Conservation (phyloP, 2,113 vertebrate genomes). For the Gopherus flavomarginatus region DNA sequence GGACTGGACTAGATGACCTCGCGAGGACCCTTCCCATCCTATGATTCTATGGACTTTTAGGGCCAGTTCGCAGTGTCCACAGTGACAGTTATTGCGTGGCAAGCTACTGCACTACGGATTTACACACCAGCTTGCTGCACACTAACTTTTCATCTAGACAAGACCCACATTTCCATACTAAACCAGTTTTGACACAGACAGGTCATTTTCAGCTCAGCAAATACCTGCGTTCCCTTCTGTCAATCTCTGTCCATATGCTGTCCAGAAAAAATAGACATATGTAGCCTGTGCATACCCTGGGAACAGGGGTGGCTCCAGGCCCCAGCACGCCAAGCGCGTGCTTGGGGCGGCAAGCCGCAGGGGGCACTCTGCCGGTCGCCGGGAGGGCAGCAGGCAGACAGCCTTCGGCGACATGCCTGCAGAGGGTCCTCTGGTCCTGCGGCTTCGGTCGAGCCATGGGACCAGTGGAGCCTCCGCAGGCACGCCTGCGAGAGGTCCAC, state of each 20-base stretch:
- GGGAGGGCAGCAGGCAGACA: too few relatives aligned
- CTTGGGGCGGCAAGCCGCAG: too few relatives aligned
- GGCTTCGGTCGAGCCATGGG: too few relatives aligned
- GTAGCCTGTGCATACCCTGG: slow-evolving; percentile 20
- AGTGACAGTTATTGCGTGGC: not conserved
- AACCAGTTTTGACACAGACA: not conserved
- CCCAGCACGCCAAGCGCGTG: too few relatives aligned
- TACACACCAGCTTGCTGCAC: not conserved
- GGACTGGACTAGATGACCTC: too few relatives aligned
- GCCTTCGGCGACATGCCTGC: too few relatives aligned
- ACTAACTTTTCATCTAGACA: not conserved
- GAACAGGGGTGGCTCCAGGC: not conserved
- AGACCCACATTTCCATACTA: not conserved
- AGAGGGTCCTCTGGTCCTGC: too few relatives aligned
- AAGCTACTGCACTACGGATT: not conserved
- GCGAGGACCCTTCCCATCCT: too few relatives aligned
- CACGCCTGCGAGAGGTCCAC: too few relatives aligned
- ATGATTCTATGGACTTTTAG: not conserved
- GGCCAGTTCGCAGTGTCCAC: not conserved
- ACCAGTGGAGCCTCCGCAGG: too few relatives aligned
- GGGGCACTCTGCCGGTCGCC: too few relatives aligned
- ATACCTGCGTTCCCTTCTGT: not conserved
- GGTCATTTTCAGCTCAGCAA: not conserved
- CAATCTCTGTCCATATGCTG: not conserved
- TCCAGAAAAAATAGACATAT: slow-evolving; percentile 6